Evolutionary conservation across 2,888 invertebrate species (phyloP), one percentile per base, ranked within the genome.

Genomic region (Lissonota sp.): DNA sequence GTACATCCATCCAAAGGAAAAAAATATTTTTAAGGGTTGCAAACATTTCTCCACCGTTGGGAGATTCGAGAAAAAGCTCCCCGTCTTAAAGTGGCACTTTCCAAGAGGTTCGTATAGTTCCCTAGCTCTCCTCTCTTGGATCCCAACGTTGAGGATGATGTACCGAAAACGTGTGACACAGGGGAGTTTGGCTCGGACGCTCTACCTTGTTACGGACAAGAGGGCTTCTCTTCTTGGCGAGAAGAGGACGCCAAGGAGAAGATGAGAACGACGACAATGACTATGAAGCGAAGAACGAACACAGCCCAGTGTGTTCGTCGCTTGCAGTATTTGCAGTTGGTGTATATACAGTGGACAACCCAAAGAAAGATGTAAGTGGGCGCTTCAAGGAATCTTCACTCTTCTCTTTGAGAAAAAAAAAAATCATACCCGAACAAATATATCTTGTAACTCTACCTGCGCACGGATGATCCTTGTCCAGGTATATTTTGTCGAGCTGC

Each of bases 151-250:
- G 16, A 53, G 46, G n/a, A 10, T 58, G 49, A 66, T 66, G 57
- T 7, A 74, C 74, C 66, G 57, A 16, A 73, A 26, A 12, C 71
- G 55, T 40, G 58, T 26, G 76, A 62, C 62, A 55, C 42, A 69
- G 67, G 73, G 26, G 26, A 26, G 26, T 26, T 26, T 26, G 26
- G 26, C 1, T 26, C 64, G 64, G 74, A 75, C 69, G 76, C 77
- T 80, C 81, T 71, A 80, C 79, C 85, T 85, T 85, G 84, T 85
- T 83, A 84, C 74, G 75, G 75, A 62, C 74, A 80, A 84, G 83
- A 79, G 76, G 69, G 66, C 79, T 77, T 74, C 82, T 80, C 62
- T 78, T 66, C 82, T 79, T 77, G 71, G 57, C 77, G 67, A 67
- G 42, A 49, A 80, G 62, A 57, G 37, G 37, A 39, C 10, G 37